Evolutionary conservation across 1,140 invertebrate species (phyloP).

Genomic region (Chironomus striatipennis): DNA sequence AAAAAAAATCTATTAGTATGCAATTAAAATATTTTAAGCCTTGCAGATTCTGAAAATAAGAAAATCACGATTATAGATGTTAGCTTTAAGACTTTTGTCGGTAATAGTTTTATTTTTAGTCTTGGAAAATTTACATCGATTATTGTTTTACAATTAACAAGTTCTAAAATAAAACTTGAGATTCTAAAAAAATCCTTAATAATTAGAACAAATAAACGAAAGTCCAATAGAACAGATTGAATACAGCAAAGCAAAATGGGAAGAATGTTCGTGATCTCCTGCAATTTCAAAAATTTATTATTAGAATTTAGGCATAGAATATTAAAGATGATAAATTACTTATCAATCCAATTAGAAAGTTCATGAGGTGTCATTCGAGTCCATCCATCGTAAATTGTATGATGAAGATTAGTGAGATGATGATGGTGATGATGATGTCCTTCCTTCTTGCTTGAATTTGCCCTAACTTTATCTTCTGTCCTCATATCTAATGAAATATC

Average conservation of each 20-base stretch:
- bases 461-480: slow-evolving; percentile 30
- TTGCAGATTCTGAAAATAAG: too few relatives aligned
- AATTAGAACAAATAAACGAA: slow-evolving; percentile 49
- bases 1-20: too few relatives aligned
- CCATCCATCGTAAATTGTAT: slow-evolving; percentile 40
- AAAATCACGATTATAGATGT: too few relatives aligned
- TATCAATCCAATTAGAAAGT: slow-evolving; percentile 79
- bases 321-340: not conserved
- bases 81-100: too few relatives aligned
- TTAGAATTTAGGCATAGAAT: not conserved
- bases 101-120: too few relatives aligned
- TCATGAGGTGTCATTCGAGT: slow-evolving; percentile 79
- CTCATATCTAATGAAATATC: slow-evolving; percentile 28
- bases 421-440: not conserved
- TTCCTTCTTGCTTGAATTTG: slow-evolving; percentile 32
- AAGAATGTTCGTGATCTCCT: slow-evolving; percentile 63
- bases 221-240: slow-evolving; percentile 78
- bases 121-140: too few relatives aligned
- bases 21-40: too few relatives aligned
- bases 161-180: too few relatives aligned
- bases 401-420: not conserved
- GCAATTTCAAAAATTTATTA: not conserved
- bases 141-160: too few relatives aligned
- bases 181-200: too few relatives aligned
- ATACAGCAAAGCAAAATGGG: slow-evolving; percentile 66